phyloP scores from a whole-genome alignment of 2,888 invertebrate genomes.

The Drosophila atripex region DNA sequence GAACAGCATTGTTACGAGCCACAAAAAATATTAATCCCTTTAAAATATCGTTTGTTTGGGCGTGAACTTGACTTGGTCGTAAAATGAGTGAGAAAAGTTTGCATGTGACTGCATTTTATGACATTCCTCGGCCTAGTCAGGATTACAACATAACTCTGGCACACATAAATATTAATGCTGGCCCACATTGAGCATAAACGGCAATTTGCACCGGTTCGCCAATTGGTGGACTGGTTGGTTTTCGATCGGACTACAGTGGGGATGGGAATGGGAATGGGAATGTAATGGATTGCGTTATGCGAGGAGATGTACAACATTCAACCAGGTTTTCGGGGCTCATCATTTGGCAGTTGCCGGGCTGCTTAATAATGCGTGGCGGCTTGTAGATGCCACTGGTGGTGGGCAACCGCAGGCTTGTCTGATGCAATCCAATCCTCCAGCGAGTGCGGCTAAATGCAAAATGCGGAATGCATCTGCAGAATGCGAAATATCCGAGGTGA shows the following conservation, averaged over 20 bases:
- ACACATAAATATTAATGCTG: conserved; percentile 67
- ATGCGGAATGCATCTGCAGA: conserved; percentile 33
- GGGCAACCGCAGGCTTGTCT: conserved; percentile 40
- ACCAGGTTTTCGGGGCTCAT: conserved; percentile 37
- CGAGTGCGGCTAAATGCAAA: conserved; percentile 7
- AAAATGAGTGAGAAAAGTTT: conserved; percentile 35
- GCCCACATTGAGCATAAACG: conserved; percentile 63
- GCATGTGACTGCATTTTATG: conserved; percentile 52
- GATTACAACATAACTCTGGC: conserved; percentile 57
- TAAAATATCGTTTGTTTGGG: conserved; percentile 26
- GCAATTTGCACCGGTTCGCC: conserved; percentile 57
- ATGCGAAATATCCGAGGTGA: conserved; percentile 43
- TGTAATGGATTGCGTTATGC: conserved; percentile 58
- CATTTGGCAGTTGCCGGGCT: conserved; percentile 46
- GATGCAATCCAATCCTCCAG: conserved; percentile 54
- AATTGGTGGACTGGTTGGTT: conserved; percentile 39
- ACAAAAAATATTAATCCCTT: not conserved
- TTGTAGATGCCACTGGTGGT: conserved; percentile 54
- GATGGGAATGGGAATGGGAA: conserved; percentile 15
- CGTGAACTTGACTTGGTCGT: conserved; percentile 41
- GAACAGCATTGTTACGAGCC: conserved; percentile 7
- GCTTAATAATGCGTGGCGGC: conserved; percentile 67
- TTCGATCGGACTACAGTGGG: conserved; percentile 7
- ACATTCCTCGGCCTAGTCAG: conserved; percentile 12
- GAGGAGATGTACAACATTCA: conserved; percentile 55